Evolutionary conservation across 2,113 vertebrate species (phyloP), one percentile per base, ranked within the genome.

Genomic region (Cynoglossus semilaevis): DNA sequence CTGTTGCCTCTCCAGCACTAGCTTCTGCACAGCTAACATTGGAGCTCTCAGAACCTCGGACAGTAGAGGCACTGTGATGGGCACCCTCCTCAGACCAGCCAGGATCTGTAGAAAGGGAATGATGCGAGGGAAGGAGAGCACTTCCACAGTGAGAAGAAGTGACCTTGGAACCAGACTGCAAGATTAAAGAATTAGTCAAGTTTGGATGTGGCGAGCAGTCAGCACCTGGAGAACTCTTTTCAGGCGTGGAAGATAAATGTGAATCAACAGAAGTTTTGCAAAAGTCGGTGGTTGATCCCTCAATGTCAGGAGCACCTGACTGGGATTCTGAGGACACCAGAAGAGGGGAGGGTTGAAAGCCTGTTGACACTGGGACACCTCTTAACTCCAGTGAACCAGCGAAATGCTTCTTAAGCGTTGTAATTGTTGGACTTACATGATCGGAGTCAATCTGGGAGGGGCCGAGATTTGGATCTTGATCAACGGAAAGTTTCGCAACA

Each of bases 1-100:
- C 22, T 29, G 22, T 29, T 1, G 52, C 6, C 4, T 13, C 18
- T 41, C 29, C 52, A 13, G 67, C 19, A n/a, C 38, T 15, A 42
- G 3, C 22, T 8, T 13, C 57, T 9, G 38, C 50, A 29, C 22
- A 29, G 22, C 22, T 6, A 29, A 29, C 22, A 11, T 9, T 40
- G 37, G 37, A 40, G 3, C 3, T 40, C 9, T 11, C 37, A 41
- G 38, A 41, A 29, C 22, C 22, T 36, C 34, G 2, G 41, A 67
- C 75, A 68, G 74, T 63, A 42, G 74, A 81, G 50, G 56, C 38
- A 1, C 19, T 0, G 38, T 15, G 29, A 40, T 37, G 15, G 7
- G 37, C 49, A 2, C 34, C 53, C 46, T 70, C 51, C 37, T 29
- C 63, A 50, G 68, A 55, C 18, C 42, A 11, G 22, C 57, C 17